Base-by-base conservation (phyloP, 35 echinoderm and acorn worm species). In the Antedon bifida region DNA sequence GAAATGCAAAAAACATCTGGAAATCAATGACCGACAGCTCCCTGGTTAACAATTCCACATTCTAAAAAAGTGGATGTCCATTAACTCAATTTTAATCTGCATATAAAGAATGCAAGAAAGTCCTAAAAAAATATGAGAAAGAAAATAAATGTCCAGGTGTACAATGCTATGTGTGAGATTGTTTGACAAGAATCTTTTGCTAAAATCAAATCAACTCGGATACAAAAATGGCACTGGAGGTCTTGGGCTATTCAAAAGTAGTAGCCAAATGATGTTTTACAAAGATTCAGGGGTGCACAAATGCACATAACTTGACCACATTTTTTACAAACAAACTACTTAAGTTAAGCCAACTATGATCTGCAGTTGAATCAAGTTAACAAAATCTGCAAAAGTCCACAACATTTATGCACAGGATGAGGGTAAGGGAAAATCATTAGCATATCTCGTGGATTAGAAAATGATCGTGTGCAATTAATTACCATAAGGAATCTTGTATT, bases 231-330 rank as follows among this genome's bases (percentile, higher is more conserved):
- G 38, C 5, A 14, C 38, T 42, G 38, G 38, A 4, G 38, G 14
- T 42, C 38, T 14, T 7, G 14, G 38, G 38, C 14, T 42, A 42
- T 86, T 90, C 76, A 73, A 56, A 75, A 74, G 74, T 13, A 85
- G 81, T 31, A 86, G 4, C 88, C 88, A 0, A 30, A 32, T 23
- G 73, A 84, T 39, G 29, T 82, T 7, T 21, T 90, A 14, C 88
- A 83, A 33, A 30, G 83, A 31, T 90, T 85, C 45, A 33, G 77
- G 9, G 83, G 88, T 26, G 85, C 85, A 36, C 79, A 83, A 32
- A 30, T 90, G 31, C 83, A 82, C 39, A 36, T 90, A 12, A n/a
- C 81, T 84, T 84, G 34, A 17, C 14, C 19, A 34, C 21, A 0
- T 26, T 84, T 30, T 64, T 64, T 64, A 21, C 51, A 7, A 26